phyloP scores from a whole-genome alignment of 2,113 vertebrate genomes.

The Xyrauchen texanus region DNA sequence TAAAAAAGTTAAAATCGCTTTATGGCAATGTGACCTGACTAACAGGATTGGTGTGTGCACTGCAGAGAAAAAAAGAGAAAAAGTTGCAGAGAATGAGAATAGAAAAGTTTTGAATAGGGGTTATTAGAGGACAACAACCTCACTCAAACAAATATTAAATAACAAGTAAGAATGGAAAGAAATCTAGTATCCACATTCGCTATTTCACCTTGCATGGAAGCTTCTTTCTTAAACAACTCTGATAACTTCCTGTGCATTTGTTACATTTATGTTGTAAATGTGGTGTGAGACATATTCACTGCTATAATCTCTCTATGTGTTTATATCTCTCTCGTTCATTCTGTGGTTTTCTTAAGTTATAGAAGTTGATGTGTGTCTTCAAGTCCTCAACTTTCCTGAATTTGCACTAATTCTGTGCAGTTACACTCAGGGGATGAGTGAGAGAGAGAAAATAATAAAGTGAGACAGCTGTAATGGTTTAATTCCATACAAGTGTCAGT shows the following conservation, averaged over 20 bases:
- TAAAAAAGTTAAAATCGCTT: slow-evolving; percentile 55
- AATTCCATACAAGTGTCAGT: slow-evolving; percentile 57
- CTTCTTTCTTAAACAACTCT: no score
- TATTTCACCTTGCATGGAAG: no score
- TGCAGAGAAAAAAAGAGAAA: not conserved
- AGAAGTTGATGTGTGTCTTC: slow-evolving; percentile 31
- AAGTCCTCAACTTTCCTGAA: slow-evolving; percentile 15
- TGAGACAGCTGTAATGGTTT: slow-evolving; percentile 51
- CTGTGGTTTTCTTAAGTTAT: slow-evolving; percentile 2
- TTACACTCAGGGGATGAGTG: not conserved
- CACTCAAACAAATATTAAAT: no score
- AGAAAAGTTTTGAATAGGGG: slow-evolving; percentile 29
- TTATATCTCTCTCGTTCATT: not conserved
- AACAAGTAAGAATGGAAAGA: not conserved
- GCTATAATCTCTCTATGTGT: not conserved
- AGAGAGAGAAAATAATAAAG: slow-evolving; percentile 47
- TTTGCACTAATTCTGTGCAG: slow-evolving; percentile 34
- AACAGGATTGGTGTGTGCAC: slow-evolving; percentile 23
- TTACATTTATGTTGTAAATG: slow-evolving; percentile 8
- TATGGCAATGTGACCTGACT: slow-evolving; percentile 45
- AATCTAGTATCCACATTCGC: not conserved
- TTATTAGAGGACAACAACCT: slow-evolving; percentile 33
- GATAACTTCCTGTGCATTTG: not conserved
- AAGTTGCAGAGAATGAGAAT: slow-evolving; percentile 15
- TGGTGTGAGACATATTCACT: not conserved